Base-by-base conservation (phyloP, 2,888 invertebrate species). In the Hydraecia micacea region DNA sequence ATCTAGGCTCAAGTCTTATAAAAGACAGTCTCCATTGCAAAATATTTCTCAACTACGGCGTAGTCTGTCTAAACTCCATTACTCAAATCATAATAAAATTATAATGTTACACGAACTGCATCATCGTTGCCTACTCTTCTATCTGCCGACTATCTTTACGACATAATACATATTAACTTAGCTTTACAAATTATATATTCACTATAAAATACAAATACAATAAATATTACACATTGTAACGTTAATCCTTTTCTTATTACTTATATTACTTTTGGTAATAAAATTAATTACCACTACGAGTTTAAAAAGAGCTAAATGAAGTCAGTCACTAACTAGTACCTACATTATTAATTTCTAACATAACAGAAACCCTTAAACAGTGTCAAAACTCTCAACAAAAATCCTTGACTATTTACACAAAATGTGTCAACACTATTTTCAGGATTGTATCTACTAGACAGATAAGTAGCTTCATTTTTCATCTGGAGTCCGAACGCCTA, bases 131-230 rank as follows among this genome's bases (percentile, higher is more conserved):
- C 18, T 39, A 49, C 25, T 63, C 25, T 28, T 36, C n/a, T 49
- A 55, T 55, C 28, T 46, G 2, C 25, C 1, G 18, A 46, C 63
- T 77, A 83, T 86, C 86, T 83, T 83, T 86, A 86, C 52, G 70
- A 71, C 77, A 52, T 76, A 69, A 69, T 21, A 32, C n/a, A 42
- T 63, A 60, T 65, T 49, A 81, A 58, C 28, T 70, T 67, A 71
- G 4, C 36, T 79, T 39, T 68, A 42, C 60, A 69, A 49, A 79
- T 28, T n/a, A n/a, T n/a, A n/a, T n/a, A n/a, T n/a, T n/a, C n/a
- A n/a, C n/a, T n/a, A n/a, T n/a, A n/a, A n/a, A n/a, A n/a, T n/a
- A n/a, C n/a, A n/a, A n/a, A n/a, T n/a, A n/a, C n/a, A n/a, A n/a
- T n/a, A n/a, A n/a, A n/a, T n/a, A n/a, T n/a, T 80, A 60, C 15